Evolutionary conservation across 2,888 invertebrate species (phyloP).

Genomic region (Molorchus minor): DNA sequence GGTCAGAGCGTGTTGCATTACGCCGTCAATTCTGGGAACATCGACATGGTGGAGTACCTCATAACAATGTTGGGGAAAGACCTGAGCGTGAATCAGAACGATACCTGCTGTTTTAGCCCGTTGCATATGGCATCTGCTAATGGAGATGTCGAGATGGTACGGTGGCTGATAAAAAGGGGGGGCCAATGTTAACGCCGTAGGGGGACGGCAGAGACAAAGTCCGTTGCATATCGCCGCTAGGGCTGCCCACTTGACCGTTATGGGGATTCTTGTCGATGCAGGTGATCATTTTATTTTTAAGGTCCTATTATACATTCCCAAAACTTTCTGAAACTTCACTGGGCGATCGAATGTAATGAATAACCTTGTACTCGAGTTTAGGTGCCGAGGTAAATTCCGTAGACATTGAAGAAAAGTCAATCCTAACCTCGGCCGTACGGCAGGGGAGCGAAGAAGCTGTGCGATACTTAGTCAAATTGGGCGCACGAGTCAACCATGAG

Average conservation of each 20-base stretch:
- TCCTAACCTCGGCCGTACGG: slow-evolving; percentile 62
- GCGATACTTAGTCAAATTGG: slow-evolving; percentile 65
- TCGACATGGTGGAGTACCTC: slow-evolving; percentile 68
- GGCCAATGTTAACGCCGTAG: slow-evolving; percentile 57
- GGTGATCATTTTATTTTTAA: slow-evolving; percentile 23
- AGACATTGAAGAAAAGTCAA: slow-evolving; percentile 63
- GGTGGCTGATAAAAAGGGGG: slow-evolving; percentile 53
- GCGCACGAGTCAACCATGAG: slow-evolving; percentile 74
- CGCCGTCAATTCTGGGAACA: slow-evolving; percentile 74
- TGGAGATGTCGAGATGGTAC: slow-evolving; percentile 68
- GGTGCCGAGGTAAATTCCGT: slow-evolving; percentile 71
- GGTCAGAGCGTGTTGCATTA: slow-evolving; percentile 78
- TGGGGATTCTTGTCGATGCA: slow-evolving; percentile 63
- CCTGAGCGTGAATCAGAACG: slow-evolving; percentile 71
- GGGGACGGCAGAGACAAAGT: slow-evolving; percentile 60
- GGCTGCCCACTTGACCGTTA: slow-evolving; percentile 61
- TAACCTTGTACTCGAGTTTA: slow-evolving; percentile 20
- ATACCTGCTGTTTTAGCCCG: slow-evolving; percentile 73
- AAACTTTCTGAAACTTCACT: not conserved
- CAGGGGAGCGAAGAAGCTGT: slow-evolving; percentile 61
- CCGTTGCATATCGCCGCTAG: slow-evolving; percentile 60
- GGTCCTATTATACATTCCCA: not conserved
- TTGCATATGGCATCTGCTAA: slow-evolving; percentile 73
- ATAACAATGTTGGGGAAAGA: slow-evolving; percentile 61
- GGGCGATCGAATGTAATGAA: too few species aligned